Base-by-base conservation (phyloP, 2,888 invertebrate species). In the Branchipolynoe longqiensis region DNA sequence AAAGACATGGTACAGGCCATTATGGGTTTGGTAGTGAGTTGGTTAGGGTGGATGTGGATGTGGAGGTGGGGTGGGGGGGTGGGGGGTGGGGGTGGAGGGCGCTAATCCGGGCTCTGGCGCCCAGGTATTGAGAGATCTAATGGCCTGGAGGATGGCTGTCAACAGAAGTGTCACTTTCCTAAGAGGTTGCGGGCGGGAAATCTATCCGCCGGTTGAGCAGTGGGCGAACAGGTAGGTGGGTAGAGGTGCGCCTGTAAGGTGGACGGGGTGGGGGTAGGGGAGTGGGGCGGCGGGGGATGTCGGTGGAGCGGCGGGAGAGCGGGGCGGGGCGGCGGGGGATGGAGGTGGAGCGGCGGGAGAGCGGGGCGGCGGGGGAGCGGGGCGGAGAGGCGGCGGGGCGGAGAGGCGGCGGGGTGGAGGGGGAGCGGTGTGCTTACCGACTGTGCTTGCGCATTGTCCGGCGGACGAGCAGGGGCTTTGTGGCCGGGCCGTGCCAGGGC, bases 151-250 rank as follows among this genome's bases (percentile, higher is more conserved):
- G 64, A 31, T 64, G 64, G 38, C 69, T 69, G 69, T 69, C 69
- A 69, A 69, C 69, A 69, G 36, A 62, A 69, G 69, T 69, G 69
- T 69, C 69, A 69, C 33, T 69, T 69, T 33, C 69, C 69, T 69
- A 33, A 69, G 69, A 18, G 69, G 36, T 22, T 62, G 38, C n/a
- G 33, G 69, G 25, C 36, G 38, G 38, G 69, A 33, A 69, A 69
- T 38, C 69, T 69, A 69, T 69, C 69, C 36, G 14, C 62, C 31
- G 62, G 18, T 12, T 48, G 48, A 18, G 8, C 8, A 18, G 31
- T 28, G 31, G 62, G 31, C 28, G n/a, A n/a, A n/a, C 14, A n/a
- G 62, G 62, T 28, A 62, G 62, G 62, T 31, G 31, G 48, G 48
- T 18, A 48, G 48, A 18, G n/a, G n/a, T n/a, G n/a, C n/a, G n/a